A percentile compares a stretch with the other conserved stretches of the same genome.
phyloP scores from a whole-genome alignment of 1,140 invertebrate genomes.

The Arctopsyche grandis region DNA sequence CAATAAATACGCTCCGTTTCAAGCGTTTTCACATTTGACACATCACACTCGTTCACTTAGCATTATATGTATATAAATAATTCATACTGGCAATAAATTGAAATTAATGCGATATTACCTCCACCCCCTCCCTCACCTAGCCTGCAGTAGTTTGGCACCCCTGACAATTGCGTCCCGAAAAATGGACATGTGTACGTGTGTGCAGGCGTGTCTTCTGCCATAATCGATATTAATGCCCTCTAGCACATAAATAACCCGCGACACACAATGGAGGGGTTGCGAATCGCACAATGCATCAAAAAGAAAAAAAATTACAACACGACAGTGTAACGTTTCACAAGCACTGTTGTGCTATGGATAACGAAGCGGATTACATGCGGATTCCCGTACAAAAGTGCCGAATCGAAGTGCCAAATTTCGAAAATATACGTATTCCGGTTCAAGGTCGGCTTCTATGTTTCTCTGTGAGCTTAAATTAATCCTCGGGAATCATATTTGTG shows the following conservation, averaged over 20 bases:
- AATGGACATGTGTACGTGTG: slow-evolving; percentile 23
- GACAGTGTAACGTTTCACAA: neutral
- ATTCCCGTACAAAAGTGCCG: no score
- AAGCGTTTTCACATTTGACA: no score
- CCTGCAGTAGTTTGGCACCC: neutral
- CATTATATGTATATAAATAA: no score
- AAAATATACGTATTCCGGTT: no score
- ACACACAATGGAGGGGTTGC: slow-evolving; percentile 37
- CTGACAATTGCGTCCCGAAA: neutral
- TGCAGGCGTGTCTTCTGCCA: slow-evolving; percentile 23
- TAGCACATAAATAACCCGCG: slow-evolving; percentile 40
- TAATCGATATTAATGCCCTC: slow-evolving; percentile 46
- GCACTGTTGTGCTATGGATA: neutral
- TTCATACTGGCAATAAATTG: neutral
- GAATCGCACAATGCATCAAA: slow-evolving; percentile 28
- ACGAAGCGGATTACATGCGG: no score
- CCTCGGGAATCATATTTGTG: neutral
- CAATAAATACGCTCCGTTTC: no score
- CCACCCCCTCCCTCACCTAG: neutral
- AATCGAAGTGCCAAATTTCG: no score
- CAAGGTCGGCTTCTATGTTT: no score
- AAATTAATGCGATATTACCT: slow-evolving; percentile 15
- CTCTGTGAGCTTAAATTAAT: no score
- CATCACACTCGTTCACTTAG: no score
- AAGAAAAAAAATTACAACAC: slow-evolving; percentile 25